phyloP scores from a whole-genome alignment of 2,797 vertebrate species.

The Sarcoramphus papa region DNA sequence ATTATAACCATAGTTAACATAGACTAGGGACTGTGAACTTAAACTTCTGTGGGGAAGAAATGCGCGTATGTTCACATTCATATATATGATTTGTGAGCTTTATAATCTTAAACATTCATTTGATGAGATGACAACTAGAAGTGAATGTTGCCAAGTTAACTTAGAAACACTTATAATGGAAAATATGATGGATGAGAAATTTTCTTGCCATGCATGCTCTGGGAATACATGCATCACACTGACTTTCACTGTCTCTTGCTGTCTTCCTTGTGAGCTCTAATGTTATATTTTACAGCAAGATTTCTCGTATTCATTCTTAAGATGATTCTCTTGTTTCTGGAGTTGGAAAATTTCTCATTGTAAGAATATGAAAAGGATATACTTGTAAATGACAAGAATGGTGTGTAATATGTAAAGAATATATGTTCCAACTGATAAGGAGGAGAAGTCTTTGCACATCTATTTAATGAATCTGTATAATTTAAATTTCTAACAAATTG shows the following conservation, averaged over 20 bases:
- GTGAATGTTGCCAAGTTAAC: not conserved
- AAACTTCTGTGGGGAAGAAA: constrained; percentile 22
- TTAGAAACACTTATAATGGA: not conserved
- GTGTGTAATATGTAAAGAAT: not conserved
- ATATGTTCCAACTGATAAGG: not conserved
- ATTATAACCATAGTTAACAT: constrained; percentile 50
- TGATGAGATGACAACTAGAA: constrained; percentile 14
- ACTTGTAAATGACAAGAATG: not conserved
- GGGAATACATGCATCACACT: not conserved
- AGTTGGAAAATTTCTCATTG: not conserved
- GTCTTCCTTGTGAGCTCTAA: not conserved
- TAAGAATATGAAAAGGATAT: not conserved
- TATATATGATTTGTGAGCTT: not conserved
- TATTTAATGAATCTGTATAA: not conserved
- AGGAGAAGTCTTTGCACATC: not conserved
- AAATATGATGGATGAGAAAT: not conserved
- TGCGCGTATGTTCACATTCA: not conserved
- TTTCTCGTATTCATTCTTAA: not conserved
- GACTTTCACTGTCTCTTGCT: not conserved
- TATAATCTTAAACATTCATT: not conserved
- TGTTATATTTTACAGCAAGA: not conserved
- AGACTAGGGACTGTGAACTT: not conserved
- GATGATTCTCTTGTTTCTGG: not conserved
- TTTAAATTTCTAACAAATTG: not conserved
- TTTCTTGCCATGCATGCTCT: not conserved